phyloP scores from a whole-genome alignment of 2,113 vertebrate genomes.

The Dasyprocta punctata region DNA sequence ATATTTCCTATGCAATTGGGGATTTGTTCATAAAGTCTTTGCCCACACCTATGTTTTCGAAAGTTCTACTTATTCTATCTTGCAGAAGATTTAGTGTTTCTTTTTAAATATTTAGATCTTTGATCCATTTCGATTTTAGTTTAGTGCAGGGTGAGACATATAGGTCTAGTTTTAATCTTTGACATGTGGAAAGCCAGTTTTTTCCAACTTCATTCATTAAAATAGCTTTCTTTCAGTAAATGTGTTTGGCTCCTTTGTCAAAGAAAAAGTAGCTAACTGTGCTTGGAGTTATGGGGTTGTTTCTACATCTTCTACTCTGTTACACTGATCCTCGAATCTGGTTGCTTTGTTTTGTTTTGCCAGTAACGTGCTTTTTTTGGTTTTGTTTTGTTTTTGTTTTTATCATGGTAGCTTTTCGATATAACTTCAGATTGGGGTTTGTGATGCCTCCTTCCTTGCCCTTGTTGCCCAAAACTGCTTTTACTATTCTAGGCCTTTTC shows the following conservation, averaged over 20 bases:
- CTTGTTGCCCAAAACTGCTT: neutral
- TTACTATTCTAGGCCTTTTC: neutral
- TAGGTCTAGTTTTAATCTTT: neutral
- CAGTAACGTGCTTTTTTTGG: neutral
- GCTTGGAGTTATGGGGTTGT: neutral
- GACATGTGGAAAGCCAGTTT: neutral
- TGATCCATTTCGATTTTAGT: neutral
- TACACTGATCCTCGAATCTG: neutral
- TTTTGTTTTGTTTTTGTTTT: neutral
- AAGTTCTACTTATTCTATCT: neutral
- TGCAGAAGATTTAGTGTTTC: neutral
- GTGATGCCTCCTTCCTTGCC: neutral
- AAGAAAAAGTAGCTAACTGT: neutral
- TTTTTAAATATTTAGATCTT: neutral
- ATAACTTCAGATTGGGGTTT: neutral
- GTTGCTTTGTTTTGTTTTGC: neutral
- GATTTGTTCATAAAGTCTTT: neutral
- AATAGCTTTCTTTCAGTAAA: neutral
- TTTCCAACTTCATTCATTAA: neutral
- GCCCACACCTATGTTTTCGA: neutral
- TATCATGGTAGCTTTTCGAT: neutral
- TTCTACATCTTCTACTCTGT: neutral
- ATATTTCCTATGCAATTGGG: neutral
- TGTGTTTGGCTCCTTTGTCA: neutral
- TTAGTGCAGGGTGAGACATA: neutral